A percentile compares a stretch with the other conserved stretches of the same genome.
phyloP scores from a whole-genome alignment of 2,888 invertebrate genomes.

The Archaeoteleia sp. region DNA sequence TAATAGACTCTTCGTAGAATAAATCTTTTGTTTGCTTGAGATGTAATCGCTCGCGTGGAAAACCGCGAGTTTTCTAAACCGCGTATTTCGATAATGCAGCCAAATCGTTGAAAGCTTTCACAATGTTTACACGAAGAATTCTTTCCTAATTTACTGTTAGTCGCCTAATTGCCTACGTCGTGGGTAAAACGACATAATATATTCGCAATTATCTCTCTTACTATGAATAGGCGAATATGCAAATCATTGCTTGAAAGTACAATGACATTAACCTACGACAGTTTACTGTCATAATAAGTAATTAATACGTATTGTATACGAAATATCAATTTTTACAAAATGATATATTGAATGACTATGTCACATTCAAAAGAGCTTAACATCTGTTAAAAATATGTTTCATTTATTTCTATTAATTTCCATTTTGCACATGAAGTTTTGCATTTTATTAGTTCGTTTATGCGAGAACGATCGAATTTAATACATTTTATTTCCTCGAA shows the following conservation, averaged over 20 bases:
- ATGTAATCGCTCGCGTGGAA: constrained; percentile 1
- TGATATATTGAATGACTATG: background rate
- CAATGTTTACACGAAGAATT: background rate
- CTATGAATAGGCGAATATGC: background rate
- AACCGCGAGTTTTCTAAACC: constrained; percentile 4
- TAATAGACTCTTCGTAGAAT: background rate
- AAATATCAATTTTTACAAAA: background rate
- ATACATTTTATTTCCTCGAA: no score
- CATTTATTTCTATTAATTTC: no score
- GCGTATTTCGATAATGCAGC: constrained; percentile 1
- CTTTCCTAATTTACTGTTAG: constrained; percentile 3
- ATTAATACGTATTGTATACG: no score
- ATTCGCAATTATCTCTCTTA: background rate
- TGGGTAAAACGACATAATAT: constrained; percentile 1
- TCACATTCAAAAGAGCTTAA: no score
- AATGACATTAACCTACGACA: no score
- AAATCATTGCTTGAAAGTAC: background rate
- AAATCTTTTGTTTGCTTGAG: background rate
- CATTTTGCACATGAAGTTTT: no score
- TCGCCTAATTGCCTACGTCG: background rate
- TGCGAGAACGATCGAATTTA: no score
- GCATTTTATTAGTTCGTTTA: no score
- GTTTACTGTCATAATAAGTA: no score
- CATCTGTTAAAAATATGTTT: no score
- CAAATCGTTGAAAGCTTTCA: constrained; percentile 5